Evolutionary conservation across 2,888 invertebrate genomes (phyloP), one percentile per base, ranked within the genome.

Genomic region (Spialia ferax): DNA sequence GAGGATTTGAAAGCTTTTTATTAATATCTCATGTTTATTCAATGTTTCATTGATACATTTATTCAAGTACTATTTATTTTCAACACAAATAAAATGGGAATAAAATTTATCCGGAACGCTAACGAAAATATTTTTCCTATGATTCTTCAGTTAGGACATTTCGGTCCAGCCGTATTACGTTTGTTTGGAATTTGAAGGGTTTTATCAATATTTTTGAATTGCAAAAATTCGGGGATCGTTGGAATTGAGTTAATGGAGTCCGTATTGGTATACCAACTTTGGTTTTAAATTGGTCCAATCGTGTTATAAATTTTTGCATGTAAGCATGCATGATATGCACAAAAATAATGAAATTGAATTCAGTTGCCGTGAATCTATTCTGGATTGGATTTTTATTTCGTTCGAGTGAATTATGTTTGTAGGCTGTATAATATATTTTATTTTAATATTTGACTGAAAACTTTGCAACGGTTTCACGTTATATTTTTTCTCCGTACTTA

Each of bases 181-280:
- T 22, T 35, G 22, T 38, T 56, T 64, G 13, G 56, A 64, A 15
- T 38, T 56, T 64, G 13, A 48, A 64, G 22, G 48, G 64, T 15
- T 56, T 57, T 57, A 32, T 64, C 56, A 64, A 64, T 64, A 64
- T 64, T 64, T 64, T 64, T 57, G 64, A 64, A 64, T 57, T 64
- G 64, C 64, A 57, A 64, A 64, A 57, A 57, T 63, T 45, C 42
- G n/a, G 29, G 63, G 13, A 22, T 35, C 38, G 15, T 54, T 54
- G 23, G 42, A 55, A 63, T 54, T 55, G 42, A 54, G 63, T 42
- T 55, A 63, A 63, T 54, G 42, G 52, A 62, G 38, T 55, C 26
- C 23, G 35, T 29, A 45, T 52, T 52, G 50, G 32, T 35, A 42
- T 26, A 42, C 54, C n/a, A 15, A 42, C 18, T 52, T 62, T 35